A percentile compares a stretch with the other conserved stretches of the same genome.
phyloP scores from a whole-genome alignment of 2,113 vertebrate genomes.

The Cygnus atratus region DNA sequence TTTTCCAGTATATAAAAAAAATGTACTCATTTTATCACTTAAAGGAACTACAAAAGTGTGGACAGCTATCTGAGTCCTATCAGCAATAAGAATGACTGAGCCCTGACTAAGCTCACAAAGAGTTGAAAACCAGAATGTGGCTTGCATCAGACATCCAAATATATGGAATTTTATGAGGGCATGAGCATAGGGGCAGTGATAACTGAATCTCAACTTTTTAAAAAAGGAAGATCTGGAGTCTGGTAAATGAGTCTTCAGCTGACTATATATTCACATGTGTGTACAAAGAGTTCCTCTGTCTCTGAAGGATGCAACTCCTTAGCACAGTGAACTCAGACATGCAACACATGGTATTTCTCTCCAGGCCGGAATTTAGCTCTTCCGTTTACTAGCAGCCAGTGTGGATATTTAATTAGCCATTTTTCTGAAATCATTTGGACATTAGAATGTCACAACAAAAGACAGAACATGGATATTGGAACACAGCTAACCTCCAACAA shows the following conservation, averaged over 20 bases:
- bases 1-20: not conserved
- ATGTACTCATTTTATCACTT: not conserved
- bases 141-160: not conserved
- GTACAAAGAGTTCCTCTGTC: not conserved
- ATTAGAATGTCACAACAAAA: not conserved
- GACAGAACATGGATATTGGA: not conserved
- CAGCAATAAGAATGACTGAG: not conserved
- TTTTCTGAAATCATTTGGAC: not conserved
- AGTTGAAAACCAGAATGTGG: not conserved
- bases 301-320: not conserved
- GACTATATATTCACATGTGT: rapidly evolving
- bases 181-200: not conserved
- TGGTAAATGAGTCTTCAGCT: not conserved
- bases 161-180: not conserved
- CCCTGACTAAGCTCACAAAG: not conserved
- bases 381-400: not conserved
- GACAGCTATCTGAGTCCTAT: rapidly evolving
- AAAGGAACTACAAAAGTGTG: not conserved
- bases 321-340: rapidly evolving
- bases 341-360: not conserved
- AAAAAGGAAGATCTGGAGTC: not conserved
- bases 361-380: not conserved
- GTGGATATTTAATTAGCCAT: not conserved
- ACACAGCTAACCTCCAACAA: not conserved
- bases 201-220: not conserved